Evolutionary conservation across 2,113 vertebrate genomes (phyloP).

Genomic region (Perognathus longimembris): DNA sequence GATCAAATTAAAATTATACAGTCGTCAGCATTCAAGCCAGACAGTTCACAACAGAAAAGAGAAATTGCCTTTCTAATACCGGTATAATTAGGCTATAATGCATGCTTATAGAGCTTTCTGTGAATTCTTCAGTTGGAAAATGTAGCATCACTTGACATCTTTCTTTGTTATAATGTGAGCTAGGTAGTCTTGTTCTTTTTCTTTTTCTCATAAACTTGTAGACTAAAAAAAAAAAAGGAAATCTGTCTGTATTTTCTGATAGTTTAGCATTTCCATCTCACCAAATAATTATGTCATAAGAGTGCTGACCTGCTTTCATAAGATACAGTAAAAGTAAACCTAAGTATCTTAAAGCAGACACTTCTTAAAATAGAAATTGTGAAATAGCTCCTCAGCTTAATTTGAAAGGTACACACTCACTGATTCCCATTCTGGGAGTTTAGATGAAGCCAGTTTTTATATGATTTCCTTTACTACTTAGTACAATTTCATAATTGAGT

Average conservation of each 20-base stretch:
- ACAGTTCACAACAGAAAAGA: slow-evolving; percentile 43
- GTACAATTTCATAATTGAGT: not conserved
- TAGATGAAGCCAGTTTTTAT: not conserved
- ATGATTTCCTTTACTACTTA: not conserved
- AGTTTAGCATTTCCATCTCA: not conserved
- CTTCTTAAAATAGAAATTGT: slow-evolving; percentile 13
- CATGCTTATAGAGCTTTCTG: not conserved
- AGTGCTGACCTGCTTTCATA: slow-evolving; percentile 9
- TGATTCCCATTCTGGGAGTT: not conserved
- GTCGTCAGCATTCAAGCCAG: slow-evolving; percentile 63
- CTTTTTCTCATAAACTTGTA: not conserved
- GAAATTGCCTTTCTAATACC: slow-evolving; percentile 35
- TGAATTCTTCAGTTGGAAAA: slow-evolving; percentile 17
- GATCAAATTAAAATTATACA: slow-evolving; percentile 65
- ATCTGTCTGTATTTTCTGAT: not conserved
- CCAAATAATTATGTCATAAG: not conserved
- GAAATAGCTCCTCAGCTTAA: not conserved
- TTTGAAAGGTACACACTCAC: not conserved
- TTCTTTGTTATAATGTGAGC: slow-evolving; percentile 38
- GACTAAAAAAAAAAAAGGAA: not conserved
- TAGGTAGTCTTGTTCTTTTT: slow-evolving; percentile 6
- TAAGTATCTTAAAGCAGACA: not conserved
- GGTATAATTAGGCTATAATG: slow-evolving; percentile 18
- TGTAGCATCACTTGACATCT: not conserved
- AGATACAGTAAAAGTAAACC: slow-evolving; percentile 3